Percentiles rank a stretch among this genome's conserved stretches.
Conservation (phyloP, 1,140 invertebrate genomes). For the Euschistus heros region DNA sequence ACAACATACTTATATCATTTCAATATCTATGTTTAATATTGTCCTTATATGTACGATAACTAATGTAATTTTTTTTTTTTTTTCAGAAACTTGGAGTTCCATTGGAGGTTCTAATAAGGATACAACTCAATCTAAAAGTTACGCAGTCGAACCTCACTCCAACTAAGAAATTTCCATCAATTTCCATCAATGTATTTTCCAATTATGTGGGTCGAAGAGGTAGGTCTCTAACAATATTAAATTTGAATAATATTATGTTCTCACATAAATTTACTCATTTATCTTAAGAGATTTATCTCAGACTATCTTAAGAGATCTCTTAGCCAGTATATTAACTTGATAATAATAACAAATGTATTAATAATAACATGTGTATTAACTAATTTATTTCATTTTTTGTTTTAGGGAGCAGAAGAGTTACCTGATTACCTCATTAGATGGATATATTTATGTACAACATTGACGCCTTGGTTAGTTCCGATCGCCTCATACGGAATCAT, state of each 20-base stretch:
- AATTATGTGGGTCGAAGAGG: slow-evolving; percentile 80
- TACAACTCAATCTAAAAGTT: slow-evolving; percentile 72
- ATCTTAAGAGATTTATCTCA: too few species aligned
- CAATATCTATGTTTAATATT: too few species aligned
- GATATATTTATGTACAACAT: slow-evolving; percentile 65
- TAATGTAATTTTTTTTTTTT: slow-evolving; percentile 31
- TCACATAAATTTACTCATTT: too few species aligned
- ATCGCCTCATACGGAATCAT: slow-evolving; percentile 59
- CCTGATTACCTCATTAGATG: slow-evolving; percentile 60
- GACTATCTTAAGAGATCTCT: too few species aligned
- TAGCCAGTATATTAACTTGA: too few species aligned
- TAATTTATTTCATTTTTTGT: slow-evolving; percentile 23
- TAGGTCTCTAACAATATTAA: slow-evolving; percentile 36
- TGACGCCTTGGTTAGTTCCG: slow-evolving; percentile 55
- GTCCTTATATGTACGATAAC: too few species aligned
- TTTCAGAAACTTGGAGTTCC: slow-evolving; percentile 77
- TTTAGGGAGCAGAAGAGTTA: slow-evolving; percentile 65
- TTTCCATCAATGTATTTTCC: slow-evolving; percentile 72
- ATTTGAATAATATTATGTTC: too few species aligned
- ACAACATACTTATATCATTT: too few species aligned
- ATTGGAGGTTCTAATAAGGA: slow-evolving; percentile 64
- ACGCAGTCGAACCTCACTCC: slow-evolving; percentile 54
- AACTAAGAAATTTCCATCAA: slow-evolving; percentile 64
- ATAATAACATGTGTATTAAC: too few species aligned
- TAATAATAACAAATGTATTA: too few species aligned